Evolutionary conservation across 2,113 vertebrate species (phyloP), one percentile per base, ranked within the genome.

Genomic region (Corythaeola cristata): DNA sequence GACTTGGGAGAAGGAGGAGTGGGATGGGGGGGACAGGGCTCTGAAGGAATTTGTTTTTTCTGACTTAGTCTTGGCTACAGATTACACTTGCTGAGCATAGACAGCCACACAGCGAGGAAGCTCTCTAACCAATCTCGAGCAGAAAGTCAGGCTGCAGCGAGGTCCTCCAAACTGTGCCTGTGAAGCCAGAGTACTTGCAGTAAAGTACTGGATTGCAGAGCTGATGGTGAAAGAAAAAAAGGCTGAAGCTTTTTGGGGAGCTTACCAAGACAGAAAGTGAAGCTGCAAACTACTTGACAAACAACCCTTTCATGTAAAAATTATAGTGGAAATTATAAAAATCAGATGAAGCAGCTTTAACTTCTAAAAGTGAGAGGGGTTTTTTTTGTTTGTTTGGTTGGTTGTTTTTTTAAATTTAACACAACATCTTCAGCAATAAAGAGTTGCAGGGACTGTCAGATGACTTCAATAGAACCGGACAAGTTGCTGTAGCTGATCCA

Each of bases 31-130:
- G 60, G 23, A 81, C 58, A 37, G 64, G 85, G 72, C 63, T 80
- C 68, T 41, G 75, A 88, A 96, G 74, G 88, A 93, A 97, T 97
- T 86, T 94, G 91, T 71, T 91, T 93, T 94, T 88, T 94, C 87
- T 68, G 88, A 93, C 77, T 78, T 95, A 96, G 89, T 94, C 79
- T 96, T 95, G 97, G 88, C 88, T 89, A 59, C 84, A 88, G 93
- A 76, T 93, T 96, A 78, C 97, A 97, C 97, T 98, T 97, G 97
- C 87, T 95, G 33, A 97, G 95, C 95, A 96, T 90, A 88, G 95
- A 37, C 53, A 84, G 95, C 55, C 92, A 84, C 93, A 63, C 50
- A 73, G 94, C 60, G 93, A 97, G 91, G 92, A 96, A 96, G 97
- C 96, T 96, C 85, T 86, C 27, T 91, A 95, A 97, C 82, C 95